phyloP scores from a whole-genome alignment of 2,797 vertebrate genomes.

The Meriones psammophilus region DNA sequence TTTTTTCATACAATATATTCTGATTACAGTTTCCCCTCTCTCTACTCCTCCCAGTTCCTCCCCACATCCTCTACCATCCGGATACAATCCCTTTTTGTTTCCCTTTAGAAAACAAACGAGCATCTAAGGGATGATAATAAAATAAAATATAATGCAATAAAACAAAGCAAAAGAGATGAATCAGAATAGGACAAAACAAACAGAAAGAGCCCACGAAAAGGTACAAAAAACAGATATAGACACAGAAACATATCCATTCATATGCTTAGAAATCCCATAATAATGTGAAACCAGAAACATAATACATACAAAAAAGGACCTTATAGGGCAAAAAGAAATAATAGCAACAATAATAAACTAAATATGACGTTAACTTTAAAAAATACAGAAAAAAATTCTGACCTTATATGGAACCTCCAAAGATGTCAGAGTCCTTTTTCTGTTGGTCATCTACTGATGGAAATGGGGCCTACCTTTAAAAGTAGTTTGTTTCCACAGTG shows the following conservation, averaged over 20 bases:
- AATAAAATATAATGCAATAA: background rate
- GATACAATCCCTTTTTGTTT: background rate
- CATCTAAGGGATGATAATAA: background rate
- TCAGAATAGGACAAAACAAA: background rate
- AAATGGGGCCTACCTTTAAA: background rate
- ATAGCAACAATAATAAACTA: background rate
- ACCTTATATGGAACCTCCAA: background rate
- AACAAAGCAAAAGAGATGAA: background rate
- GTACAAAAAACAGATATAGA: background rate
- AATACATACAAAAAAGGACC: background rate
- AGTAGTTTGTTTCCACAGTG: background rate
- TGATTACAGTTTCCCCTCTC: background rate
- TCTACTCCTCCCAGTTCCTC: background rate
- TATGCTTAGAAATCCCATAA: background rate
- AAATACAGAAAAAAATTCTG: background rate
- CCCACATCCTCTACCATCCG: background rate
- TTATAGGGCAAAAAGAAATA: background rate
- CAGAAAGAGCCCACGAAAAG: background rate
- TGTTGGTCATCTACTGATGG: background rate
- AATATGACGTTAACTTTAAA: background rate
- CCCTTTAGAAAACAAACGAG: background rate
- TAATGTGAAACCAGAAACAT: background rate
- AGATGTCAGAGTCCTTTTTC: background rate
- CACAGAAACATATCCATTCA: background rate
- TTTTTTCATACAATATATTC: background rate